These are phyloP conservation scores for Dolomedes plantarius DNA, from an alignment of 2,888 invertebrate genomes.

Conservation along the genomic window DNA sequence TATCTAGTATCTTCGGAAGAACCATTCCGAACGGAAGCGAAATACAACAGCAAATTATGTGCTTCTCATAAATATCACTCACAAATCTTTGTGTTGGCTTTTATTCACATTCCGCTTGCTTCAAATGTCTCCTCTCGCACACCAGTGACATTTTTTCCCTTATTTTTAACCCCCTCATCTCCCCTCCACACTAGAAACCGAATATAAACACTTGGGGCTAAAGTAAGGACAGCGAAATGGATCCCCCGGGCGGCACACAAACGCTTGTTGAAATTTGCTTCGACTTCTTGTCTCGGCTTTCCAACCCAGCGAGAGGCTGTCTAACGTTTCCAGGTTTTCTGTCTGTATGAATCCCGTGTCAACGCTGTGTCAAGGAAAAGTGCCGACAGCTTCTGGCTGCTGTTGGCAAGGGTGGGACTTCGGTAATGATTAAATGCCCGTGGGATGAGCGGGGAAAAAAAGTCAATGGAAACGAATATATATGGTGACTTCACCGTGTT, in stretches of 20 bases:
- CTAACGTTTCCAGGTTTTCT: conserved; percentile 30
- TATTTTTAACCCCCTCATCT: not conserved
- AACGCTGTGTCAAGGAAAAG: conserved; percentile 35
- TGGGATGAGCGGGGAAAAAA: no score
- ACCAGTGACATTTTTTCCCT: not conserved
- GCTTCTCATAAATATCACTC: not conserved
- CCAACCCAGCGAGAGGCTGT: conserved; percentile 44
- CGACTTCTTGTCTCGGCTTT: conserved; percentile 32
- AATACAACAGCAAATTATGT: no score
- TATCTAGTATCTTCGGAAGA: no score
- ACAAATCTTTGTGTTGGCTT: not conserved
- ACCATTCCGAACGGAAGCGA: no score
- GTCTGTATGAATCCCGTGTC: conserved; percentile 42
- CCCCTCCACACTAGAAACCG: not conserved
- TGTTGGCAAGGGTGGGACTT: conserved; percentile 5
- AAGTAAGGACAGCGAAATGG: not conserved
- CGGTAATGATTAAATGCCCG: conserved; percentile 23
- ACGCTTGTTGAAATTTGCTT: conserved; percentile 53
- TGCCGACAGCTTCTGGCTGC: conserved; percentile 52
- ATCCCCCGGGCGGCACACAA: conserved; percentile 13
- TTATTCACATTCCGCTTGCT: not conserved
- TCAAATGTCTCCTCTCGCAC: not conserved
- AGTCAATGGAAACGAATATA: conserved; percentile 9
- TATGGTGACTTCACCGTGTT: not conserved
- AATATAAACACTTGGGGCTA: not conserved